Conservation (phyloP, 2,797 vertebrate genomes). For the Sebastes diaconus region DNA sequence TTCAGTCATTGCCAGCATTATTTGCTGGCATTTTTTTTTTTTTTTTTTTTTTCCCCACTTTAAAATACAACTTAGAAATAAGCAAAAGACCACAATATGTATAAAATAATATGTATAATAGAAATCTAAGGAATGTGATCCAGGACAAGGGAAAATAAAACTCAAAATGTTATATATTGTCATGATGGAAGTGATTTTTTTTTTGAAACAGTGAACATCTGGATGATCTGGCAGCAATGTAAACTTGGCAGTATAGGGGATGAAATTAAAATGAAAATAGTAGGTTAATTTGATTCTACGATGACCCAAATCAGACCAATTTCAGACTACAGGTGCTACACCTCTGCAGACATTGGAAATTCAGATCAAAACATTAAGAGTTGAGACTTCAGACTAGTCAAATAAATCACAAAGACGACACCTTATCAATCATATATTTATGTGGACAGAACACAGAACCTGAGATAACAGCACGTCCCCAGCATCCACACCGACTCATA, state of each 20-base stretch:
- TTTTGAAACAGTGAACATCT: not conserved
- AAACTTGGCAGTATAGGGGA: not conserved
- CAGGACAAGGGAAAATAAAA: not conserved
- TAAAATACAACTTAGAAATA: too few species aligned
- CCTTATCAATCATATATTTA: constrained; percentile 52
- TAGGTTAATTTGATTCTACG: not conserved
- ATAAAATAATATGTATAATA: not conserved
- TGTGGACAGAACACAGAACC: constrained; percentile 72
- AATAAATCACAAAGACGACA: constrained; percentile 45
- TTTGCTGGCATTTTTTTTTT: too few species aligned
- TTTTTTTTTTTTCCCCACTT: too few species aligned
- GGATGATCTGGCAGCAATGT: not conserved
- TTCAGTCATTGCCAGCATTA: too few species aligned
- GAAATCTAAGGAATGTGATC: not conserved
- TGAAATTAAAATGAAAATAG: not conserved
- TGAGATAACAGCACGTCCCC: constrained; percentile 67
- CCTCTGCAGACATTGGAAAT: not conserved
- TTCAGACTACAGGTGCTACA: not conserved
- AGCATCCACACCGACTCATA: constrained; percentile 38
- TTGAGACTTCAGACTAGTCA: not conserved
- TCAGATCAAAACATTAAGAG: not conserved
- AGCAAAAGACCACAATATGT: too few species aligned
- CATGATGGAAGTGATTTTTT: not conserved
- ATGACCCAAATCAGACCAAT: not conserved
- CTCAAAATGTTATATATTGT: not conserved